Conservation (phyloP, 2,888 invertebrate species). For the Sphaerophoria taeniata region DNA sequence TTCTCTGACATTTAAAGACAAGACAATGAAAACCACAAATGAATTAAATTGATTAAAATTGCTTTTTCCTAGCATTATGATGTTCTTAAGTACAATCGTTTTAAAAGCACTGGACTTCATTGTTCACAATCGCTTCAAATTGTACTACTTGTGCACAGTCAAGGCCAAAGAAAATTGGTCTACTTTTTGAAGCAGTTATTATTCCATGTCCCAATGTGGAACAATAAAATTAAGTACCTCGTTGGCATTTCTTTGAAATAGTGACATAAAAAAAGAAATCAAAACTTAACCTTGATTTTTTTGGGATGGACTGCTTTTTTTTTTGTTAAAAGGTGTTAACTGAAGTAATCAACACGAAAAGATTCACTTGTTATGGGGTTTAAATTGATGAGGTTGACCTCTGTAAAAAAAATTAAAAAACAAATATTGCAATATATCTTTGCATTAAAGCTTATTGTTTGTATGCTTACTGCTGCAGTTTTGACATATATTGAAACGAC, state of each 20-base stretch:
- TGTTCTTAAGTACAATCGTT: too few relatives aligned
- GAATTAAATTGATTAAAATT: too few relatives aligned
- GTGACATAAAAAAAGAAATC: not conserved
- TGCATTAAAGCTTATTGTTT: not conserved
- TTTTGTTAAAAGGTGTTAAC: slow-evolving; percentile 9
- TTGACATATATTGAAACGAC: not conserved
- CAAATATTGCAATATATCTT: not conserved
- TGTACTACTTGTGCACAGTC: too few relatives aligned
- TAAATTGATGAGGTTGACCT: slow-evolving; percentile 10
- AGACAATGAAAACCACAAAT: too few relatives aligned
- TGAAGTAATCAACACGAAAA: slow-evolving; percentile 9
- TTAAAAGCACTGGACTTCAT: too few relatives aligned
- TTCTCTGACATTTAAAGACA: too few relatives aligned
- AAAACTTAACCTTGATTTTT: not conserved
- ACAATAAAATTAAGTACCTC: not conserved
- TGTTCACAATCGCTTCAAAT: too few relatives aligned
- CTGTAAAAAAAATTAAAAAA: not conserved
- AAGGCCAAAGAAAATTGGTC: not conserved
- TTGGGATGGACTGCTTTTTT: slow-evolving; percentile 1
- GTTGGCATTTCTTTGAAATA: not conserved
- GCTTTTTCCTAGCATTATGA: too few relatives aligned
- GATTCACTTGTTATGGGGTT: slow-evolving; percentile 3
- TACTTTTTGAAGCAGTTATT: not conserved
- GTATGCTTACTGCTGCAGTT: not conserved
- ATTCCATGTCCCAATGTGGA: not conserved